Evolutionary conservation across 1,140 invertebrate species (phyloP).

Genomic region (Cherax quadricarinatus): DNA sequence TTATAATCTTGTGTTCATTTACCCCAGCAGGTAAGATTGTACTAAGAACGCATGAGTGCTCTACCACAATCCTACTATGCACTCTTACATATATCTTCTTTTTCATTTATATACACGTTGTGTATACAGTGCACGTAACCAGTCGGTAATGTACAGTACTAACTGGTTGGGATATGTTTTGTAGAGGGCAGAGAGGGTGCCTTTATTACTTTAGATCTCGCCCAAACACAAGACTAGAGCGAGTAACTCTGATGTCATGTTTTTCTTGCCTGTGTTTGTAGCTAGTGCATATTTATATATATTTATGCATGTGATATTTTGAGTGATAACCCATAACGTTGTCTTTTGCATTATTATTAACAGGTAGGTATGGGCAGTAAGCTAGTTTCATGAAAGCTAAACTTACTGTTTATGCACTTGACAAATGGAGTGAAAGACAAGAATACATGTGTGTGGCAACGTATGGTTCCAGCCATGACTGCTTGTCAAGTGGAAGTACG

Average conservation of each 20-base stretch:
- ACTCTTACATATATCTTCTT: not conserved
- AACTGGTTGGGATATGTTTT: not conserved
- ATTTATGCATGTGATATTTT: not conserved
- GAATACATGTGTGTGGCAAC: not conserved
- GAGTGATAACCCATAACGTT: not conserved
- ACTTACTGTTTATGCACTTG: not conserved
- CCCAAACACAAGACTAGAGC: not conserved
- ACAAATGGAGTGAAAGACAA: not conserved
- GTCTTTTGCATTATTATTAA: too few species aligned
- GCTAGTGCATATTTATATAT: not conserved
- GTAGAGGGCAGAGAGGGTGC: not conserved
- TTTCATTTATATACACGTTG: not conserved
- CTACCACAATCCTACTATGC: not conserved
- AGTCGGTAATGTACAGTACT: not conserved
- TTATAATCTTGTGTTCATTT: not conserved
- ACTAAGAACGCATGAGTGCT: not conserved
- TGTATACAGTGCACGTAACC: not conserved
- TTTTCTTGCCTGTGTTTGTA: not conserved
- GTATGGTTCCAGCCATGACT: slow-evolving; percentile 13
- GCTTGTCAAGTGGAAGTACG: slow-evolving; percentile 38
- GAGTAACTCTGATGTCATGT: not conserved
- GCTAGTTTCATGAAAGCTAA: not conserved
- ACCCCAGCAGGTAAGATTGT: not conserved
- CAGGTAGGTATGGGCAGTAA: too few species aligned
- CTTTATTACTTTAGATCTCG: not conserved